Evolutionary conservation across 2,113 vertebrate species (phyloP), one percentile per base, ranked within the genome.

Genomic region (Limnothrissa miodon): DNA sequence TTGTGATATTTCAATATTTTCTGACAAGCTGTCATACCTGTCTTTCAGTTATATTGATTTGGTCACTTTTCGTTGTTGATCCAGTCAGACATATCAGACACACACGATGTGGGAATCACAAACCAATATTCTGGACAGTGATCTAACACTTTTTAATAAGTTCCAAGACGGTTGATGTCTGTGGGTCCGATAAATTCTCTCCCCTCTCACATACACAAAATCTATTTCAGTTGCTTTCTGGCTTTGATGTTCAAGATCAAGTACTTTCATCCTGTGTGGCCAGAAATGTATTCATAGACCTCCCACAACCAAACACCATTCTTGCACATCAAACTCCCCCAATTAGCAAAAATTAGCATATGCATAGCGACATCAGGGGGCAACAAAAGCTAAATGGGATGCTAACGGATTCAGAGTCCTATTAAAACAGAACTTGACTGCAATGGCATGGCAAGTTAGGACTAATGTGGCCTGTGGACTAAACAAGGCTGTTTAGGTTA

Each of bases 301-400:
- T 29, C 48, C 46, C 48, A 46, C 79, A 80, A 80, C 79, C 59
- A 66, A 33, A 74, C 66, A 15, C 66, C 66, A 74, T 74, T 74
- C 66, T 36, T 74, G 33, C 66, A 74, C 33, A 74, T 74, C 29
- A 36, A 33, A 74, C 44, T 17, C 48, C 36, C 21, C 25, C 80
- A 53, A 81, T 81, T 81, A 81, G 53, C 46, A 53, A 81, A 56
- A 48, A 56, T 81, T 81, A 39, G 39, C 80, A 81, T 81, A 81
- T 33, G 44, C 79, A 80, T 33, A 33, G 29, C 11, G 45, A 6
- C 33, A 51, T 80, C 45, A 46, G 29, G 39, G 17, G 56, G n/a
- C 39, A 59, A 45, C n/a, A 42, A 36, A 19, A 4, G 19, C 45
- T 4, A 36, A 81, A 33, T 56, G n/a, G 66, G 29, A 36, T 74